A percentile compares a stretch with the other conserved stretches of the same genome.
Conservation (phyloP, 2,888 invertebrate genomes). For the Lepidochrysops patricia region DNA sequence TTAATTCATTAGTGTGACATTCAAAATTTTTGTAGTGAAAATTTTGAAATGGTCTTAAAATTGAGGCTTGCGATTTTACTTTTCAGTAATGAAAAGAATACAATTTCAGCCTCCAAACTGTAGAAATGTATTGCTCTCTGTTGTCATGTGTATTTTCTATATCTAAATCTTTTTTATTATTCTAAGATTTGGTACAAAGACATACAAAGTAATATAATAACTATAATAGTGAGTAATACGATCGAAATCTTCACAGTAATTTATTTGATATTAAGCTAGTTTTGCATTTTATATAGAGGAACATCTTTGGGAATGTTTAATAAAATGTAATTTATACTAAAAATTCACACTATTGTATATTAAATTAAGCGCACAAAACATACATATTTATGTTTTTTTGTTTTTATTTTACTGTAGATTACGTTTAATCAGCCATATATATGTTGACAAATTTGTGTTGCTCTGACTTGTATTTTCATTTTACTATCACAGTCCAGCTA, state of each 20-base stretch:
- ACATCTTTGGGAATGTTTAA: constrained; percentile 44
- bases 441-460: not conserved
- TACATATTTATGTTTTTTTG: not conserved
- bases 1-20: constrained; percentile 36
- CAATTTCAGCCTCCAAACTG: constrained; percentile 42
- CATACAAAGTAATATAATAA: constrained; percentile 68
- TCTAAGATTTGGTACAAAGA: constrained; percentile 67
- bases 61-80: constrained; percentile 47
- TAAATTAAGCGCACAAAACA: constrained; percentile 8
- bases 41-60: constrained; percentile 52
- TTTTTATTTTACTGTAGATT: not conserved
- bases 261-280: constrained; percentile 51
- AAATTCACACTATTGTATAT: constrained; percentile 9
- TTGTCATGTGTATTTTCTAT: constrained; percentile 29
- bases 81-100: constrained; percentile 56
- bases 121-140: constrained; percentile 44
- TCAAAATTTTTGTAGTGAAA: constrained; percentile 59
- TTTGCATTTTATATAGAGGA: constrained; percentile 61
- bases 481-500: not conserved
- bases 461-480: not conserved
- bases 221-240: constrained; percentile 47
- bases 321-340: constrained; percentile 39
- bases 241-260: constrained; percentile 40
- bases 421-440: not conserved
- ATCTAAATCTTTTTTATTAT: constrained; percentile 34